phyloP scores from a whole-genome alignment of 1,140 invertebrate species.

The Cydia amplana region DNA sequence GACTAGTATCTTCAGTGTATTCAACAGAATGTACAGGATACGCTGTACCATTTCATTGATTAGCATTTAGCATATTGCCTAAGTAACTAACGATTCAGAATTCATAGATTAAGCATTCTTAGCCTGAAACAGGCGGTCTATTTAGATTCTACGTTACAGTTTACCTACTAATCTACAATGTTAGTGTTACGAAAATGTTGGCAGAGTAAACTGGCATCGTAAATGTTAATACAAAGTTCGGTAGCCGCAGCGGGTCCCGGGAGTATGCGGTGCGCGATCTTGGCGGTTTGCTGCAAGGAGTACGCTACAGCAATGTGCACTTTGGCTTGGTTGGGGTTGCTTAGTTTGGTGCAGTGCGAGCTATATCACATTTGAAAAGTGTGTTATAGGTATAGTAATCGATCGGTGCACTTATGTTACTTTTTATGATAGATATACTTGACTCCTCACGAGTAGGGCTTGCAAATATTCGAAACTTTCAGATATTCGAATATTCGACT shows the following conservation, averaged over 20 bases:
- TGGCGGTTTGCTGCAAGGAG: slow-evolving; percentile 19
- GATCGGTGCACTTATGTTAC: too few species aligned
- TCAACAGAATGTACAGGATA: too few species aligned
- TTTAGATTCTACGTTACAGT: not conserved
- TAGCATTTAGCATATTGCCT: too few species aligned
- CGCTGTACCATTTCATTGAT: too few species aligned
- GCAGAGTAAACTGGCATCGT: slow-evolving; percentile 8
- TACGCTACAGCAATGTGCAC: slow-evolving; percentile 26
- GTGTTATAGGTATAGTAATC: too few species aligned
- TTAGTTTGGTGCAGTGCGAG: slow-evolving; percentile 7
- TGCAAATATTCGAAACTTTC: too few species aligned
- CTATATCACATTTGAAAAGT: not conserved
- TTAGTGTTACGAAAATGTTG: not conserved
- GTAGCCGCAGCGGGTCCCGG: not conserved
- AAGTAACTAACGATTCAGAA: too few species aligned
- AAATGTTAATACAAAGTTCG: slow-evolving; percentile 29
- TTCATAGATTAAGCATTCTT: too few species aligned
- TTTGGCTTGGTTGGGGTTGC: not conserved
- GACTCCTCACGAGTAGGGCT: too few species aligned
- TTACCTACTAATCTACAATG: not conserved
- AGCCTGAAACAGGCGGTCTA: not conserved
- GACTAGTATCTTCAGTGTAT: too few species aligned
- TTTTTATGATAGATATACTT: too few species aligned
- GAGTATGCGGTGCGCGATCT: slow-evolving; percentile 27
- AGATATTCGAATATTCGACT: too few species aligned